Conservation (phyloP, 1,140 invertebrate genomes). For the Halesus radiatus region DNA sequence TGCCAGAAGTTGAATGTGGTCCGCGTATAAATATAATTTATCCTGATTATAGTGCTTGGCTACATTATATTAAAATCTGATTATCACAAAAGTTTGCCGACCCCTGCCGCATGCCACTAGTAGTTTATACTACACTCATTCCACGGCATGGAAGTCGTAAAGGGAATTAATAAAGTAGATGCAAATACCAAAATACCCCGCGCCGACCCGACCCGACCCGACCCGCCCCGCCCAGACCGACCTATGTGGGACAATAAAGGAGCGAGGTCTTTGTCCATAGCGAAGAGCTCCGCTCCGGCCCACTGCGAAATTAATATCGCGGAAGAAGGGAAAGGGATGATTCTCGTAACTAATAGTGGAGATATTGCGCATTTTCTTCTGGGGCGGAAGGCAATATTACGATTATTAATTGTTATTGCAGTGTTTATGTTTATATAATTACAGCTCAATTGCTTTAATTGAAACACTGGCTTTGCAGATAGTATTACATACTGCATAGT, state of each 20-base stretch:
- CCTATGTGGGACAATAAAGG: background rate
- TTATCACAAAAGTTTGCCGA: background rate
- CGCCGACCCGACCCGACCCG: background rate
- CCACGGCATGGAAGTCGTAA: background rate
- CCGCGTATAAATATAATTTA: too few relatives aligned
- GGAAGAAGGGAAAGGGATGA: background rate
- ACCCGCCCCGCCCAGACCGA: background rate
- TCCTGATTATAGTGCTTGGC: too few relatives aligned
- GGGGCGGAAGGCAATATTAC: too few relatives aligned
- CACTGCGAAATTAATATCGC: background rate
- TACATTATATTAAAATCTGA: too few relatives aligned
- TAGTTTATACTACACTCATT: background rate
- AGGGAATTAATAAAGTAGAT: conserved; percentile 25
- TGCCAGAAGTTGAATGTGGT: too few relatives aligned
- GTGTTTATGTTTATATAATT: too few relatives aligned
- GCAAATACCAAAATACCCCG: conserved; percentile 5
- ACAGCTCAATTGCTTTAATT: too few relatives aligned
- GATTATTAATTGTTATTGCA: too few relatives aligned
- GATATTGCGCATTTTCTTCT: too few relatives aligned
- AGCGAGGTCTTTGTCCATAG: background rate
- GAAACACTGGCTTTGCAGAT: too few relatives aligned
- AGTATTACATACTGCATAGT: too few relatives aligned
- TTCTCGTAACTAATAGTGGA: too few relatives aligned
- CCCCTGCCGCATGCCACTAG: background rate
- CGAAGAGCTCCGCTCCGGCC: background rate